Evolutionary conservation across 2,797 vertebrate genomes (phyloP).

Genomic region (Sternotherus odoratus): DNA sequence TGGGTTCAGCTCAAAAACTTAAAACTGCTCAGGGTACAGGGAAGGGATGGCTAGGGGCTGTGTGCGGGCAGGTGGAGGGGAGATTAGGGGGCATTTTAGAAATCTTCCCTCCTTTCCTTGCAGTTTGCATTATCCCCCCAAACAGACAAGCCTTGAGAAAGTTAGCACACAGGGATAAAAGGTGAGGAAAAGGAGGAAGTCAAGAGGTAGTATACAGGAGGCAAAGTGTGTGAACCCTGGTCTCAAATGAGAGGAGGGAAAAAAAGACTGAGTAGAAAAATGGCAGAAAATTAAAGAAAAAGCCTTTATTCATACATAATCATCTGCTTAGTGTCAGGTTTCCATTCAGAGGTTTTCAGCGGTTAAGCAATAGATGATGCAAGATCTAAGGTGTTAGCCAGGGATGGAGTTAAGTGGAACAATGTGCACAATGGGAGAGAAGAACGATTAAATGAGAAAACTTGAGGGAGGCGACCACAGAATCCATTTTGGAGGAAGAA

Average conservation of each 20-base stretch:
- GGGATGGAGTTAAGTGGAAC: neutral
- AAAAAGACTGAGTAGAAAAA: neutral
- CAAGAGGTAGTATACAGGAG: neutral
- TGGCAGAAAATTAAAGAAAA: neutral
- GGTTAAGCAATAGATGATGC: neutral
- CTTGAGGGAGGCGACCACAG: neutral
- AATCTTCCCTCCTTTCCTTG: too few relatives aligned
- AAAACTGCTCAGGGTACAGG: too few relatives aligned
- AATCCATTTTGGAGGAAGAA: neutral
- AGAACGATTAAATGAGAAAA: neutral
- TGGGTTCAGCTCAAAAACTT: too few relatives aligned
- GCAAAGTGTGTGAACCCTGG: neutral
- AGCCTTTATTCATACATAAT: neutral
- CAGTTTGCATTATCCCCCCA: too few relatives aligned
- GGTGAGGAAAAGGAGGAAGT: neutral
- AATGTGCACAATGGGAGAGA: neutral
- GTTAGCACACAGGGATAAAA: fast-evolving
- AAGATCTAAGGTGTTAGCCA: neutral
- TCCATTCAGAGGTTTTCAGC: neutral
- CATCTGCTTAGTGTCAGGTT: neutral
- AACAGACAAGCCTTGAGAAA: too few relatives aligned
- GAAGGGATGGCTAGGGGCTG: too few relatives aligned
- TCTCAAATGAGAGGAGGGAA: fast-evolving
- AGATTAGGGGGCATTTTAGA: too few relatives aligned
- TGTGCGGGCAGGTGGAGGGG: too few relatives aligned